A percentile compares a stretch with the other conserved stretches of the same genome.
These are phyloP conservation scores for Cygnus buccinator DNA, from an alignment of 2,113 vertebrate species.

Conservation along the genomic window DNA sequence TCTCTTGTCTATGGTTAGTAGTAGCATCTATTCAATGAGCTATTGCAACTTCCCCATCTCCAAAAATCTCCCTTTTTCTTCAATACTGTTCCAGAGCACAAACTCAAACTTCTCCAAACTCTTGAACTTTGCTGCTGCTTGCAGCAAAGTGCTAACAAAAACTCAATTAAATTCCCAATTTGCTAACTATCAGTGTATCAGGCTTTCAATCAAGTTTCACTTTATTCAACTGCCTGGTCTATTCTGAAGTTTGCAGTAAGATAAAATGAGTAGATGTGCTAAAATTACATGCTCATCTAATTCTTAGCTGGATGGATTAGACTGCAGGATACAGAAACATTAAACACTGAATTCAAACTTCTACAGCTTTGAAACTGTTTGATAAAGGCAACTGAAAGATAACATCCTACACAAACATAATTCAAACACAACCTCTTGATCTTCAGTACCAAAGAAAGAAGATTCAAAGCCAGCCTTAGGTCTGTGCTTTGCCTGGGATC, in stretches of 20 bases:
- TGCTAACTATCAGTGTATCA: conserved; percentile 12
- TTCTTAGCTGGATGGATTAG: conserved; percentile 11
- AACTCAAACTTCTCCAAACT: not conserved
- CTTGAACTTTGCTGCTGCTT: not conserved
- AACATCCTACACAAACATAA: not conserved
- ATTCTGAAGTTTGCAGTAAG: conserved; percentile 8
- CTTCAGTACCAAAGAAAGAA: not conserved
- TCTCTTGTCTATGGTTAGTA: not conserved
- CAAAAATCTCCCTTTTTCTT: not conserved
- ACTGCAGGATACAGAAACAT: conserved; percentile 13
- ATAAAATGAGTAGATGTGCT: conserved; percentile 12
- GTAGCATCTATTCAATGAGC: not conserved
- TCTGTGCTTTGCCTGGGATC: not conserved
- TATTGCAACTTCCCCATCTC: not conserved
- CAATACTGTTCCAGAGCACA: not conserved
- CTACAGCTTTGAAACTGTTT: conserved; percentile 12
- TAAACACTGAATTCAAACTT: conserved; percentile 29
- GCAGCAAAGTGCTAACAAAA: not conserved
- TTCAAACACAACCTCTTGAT: conserved; percentile 35
- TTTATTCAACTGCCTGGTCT: not conserved
- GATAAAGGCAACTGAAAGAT: conserved; percentile 36
- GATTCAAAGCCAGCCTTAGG: conserved; percentile 13
- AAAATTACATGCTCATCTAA: conserved; percentile 38
- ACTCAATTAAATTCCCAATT: conserved; percentile 32
- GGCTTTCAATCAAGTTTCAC: not conserved